Evolutionary conservation across 2,797 vertebrate genomes (phyloP).

Genomic region (Megaceryle alcyon): DNA sequence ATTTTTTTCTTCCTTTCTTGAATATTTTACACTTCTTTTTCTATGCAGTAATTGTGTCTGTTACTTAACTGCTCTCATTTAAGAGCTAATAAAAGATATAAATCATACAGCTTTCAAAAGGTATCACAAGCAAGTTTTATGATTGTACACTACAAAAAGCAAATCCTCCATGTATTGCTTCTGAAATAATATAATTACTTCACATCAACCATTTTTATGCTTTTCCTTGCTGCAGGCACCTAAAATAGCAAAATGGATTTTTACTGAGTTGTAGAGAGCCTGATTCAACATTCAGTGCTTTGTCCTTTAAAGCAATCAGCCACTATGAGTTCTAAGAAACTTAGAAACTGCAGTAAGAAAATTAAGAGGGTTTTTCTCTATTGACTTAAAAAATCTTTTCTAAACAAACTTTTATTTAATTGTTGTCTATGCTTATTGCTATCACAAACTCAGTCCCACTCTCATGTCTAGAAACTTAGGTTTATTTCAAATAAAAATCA

Average conservation of each 20-base stretch:
- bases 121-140: conserved; percentile 5
- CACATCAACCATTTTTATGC: conserved; percentile 45
- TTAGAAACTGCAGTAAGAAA: neutral
- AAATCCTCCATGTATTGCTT: neutral
- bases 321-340: neutral
- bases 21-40: conserved; percentile 35
- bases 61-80: conserved; percentile 57
- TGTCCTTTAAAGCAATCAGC: neutral
- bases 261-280: neutral
- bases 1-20: neutral
- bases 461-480: neutral
- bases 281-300: neutral
- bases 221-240: neutral
- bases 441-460: neutral
- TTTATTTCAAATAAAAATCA: neutral
- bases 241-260: conserved; percentile 7
- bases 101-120: conserved; percentile 8
- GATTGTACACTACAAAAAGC: neutral
- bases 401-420: neutral
- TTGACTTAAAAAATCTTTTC: neutral
- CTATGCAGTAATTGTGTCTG: neutral
- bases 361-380: neutral
- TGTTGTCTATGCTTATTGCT: neutral
- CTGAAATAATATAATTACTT: conserved; percentile 47
- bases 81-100: conserved; percentile 45